These are phyloP conservation scores for Pagetopsis macropterus DNA, from an alignment of 2,797 vertebrate genomes.

Conservation along the genomic window DNA sequence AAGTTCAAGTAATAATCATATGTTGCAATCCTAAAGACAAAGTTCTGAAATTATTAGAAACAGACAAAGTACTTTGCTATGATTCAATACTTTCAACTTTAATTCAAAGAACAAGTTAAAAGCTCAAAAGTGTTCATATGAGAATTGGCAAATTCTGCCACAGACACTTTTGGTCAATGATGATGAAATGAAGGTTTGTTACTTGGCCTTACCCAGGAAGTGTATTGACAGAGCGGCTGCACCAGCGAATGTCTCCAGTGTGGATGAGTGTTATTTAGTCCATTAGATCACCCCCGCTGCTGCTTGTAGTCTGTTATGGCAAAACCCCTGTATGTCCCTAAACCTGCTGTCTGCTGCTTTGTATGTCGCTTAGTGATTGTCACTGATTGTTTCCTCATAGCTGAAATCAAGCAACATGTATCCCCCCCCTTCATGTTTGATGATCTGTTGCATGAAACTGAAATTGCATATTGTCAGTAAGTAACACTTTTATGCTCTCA, in stretches of 20 bases:
- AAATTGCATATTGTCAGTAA: background rate
- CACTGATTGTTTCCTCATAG: conserved; percentile 20
- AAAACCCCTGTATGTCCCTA: conserved; percentile 26
- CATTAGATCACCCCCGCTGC: background rate
- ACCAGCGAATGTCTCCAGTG: conserved; percentile 40
- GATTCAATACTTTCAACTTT: background rate
- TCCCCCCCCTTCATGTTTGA: background rate
- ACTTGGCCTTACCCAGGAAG: background rate
- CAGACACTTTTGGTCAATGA: background rate
- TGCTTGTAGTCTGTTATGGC: conserved; percentile 54
- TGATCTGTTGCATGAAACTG: conserved; percentile 24
- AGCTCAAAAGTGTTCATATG: no score
- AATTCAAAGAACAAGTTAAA: no score
- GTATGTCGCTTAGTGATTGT: conserved; percentile 28
- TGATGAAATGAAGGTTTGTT: background rate
- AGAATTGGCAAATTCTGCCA: background rate
- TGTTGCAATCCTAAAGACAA: background rate
- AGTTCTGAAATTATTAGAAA: background rate
- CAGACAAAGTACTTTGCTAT: background rate
- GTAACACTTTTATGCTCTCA: conserved; percentile 17
- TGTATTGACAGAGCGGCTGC: background rate
- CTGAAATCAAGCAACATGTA: conserved; percentile 34
- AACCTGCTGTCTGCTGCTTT: conserved; percentile 39
- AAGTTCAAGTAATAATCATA: background rate
- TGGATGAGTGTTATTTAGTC: conserved; percentile 27